phyloP scores from a whole-genome alignment of 2,888 invertebrate species.

The Crossocerus cetratus region DNA sequence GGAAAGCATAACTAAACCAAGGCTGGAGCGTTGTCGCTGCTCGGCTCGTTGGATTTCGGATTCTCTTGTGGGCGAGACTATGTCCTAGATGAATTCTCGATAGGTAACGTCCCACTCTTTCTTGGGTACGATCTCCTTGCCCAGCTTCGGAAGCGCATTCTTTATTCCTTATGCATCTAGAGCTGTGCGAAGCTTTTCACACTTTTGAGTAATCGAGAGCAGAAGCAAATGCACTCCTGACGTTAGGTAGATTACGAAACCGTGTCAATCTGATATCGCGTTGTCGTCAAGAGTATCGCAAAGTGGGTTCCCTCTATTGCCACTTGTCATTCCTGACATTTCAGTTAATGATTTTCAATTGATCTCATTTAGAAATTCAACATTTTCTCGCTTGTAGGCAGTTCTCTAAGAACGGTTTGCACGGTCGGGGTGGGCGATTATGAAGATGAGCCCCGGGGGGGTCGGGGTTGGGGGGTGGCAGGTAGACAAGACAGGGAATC shows the following conservation, averaged over 20 bases:
- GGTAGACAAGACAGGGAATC: constrained; percentile 10
- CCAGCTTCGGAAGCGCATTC: too few species aligned
- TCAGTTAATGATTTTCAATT: background rate
- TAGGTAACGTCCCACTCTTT: too few species aligned
- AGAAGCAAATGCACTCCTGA: background rate
- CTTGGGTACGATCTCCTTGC: too few species aligned
- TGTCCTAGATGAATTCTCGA: too few species aligned
- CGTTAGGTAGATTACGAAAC: background rate
- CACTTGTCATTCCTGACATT: too few species aligned
- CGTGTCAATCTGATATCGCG: background rate
- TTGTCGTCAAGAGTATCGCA: constrained; percentile 4
- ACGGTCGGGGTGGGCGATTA: too few species aligned
- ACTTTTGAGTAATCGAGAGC: background rate
- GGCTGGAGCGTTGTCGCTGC: constrained; percentile 24
- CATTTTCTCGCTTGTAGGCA: too few species aligned
- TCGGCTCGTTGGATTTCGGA: constrained; percentile 35
- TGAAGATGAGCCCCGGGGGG: too few species aligned
- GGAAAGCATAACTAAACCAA: background rate
- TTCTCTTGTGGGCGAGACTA: background rate
- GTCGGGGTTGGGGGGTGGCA: too few species aligned
- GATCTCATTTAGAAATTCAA: background rate
- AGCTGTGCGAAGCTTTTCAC: background rate
- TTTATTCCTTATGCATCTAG: background rate
- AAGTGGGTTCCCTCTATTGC: background rate
- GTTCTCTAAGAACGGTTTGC: too few species aligned